A percentile compares a stretch with the other conserved stretches of the same genome.
Evolutionary conservation across 2,797 vertebrate species (phyloP).

Genomic region (Euthynnus affinis): DNA sequence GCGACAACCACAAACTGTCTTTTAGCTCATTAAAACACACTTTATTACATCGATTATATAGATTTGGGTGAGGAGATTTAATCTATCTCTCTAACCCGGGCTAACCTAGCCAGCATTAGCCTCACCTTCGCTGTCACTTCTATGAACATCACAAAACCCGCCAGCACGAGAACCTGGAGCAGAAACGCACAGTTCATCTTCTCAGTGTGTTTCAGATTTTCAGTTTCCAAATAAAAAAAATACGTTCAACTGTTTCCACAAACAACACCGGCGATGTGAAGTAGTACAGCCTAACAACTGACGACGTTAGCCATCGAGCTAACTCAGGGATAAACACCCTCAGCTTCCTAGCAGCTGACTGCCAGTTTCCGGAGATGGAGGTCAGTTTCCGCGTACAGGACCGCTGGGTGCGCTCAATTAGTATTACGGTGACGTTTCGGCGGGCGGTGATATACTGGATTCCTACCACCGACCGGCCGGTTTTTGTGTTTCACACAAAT

Average conservation of each 20-base stretch:
- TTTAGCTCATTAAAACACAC: too few relatives aligned
- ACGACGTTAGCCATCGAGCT: conserved; percentile 50
- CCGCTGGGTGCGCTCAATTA: neutral
- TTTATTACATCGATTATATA: too few relatives aligned
- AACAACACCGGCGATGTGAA: neutral
- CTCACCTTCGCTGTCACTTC: conserved; percentile 83
- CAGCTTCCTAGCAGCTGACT: conserved; percentile 74
- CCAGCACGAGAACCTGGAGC: conserved; percentile 50
- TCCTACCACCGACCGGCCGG: fast-evolving
- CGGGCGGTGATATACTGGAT: conserved; percentile 2
- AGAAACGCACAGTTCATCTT: conserved; percentile 72
- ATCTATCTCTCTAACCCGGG: neutral
- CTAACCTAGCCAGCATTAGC: conserved; percentile 52
- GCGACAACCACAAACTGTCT: too few relatives aligned
- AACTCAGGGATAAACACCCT: conserved; percentile 57
- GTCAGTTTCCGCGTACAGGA: conserved; percentile 31
- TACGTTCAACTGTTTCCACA: neutral
- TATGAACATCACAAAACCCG: conserved; percentile 73
- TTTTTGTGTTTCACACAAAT: neutral
- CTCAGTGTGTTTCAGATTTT: neutral
- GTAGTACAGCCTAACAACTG: neutral
- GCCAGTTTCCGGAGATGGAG: conserved; percentile 56
- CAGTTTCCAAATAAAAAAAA: neutral
- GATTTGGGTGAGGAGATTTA: too few relatives aligned
- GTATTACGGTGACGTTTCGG: fast-evolving